phyloP scores from a whole-genome alignment of 2,797 vertebrate genomes.

The Molossus alvarezi region DNA sequence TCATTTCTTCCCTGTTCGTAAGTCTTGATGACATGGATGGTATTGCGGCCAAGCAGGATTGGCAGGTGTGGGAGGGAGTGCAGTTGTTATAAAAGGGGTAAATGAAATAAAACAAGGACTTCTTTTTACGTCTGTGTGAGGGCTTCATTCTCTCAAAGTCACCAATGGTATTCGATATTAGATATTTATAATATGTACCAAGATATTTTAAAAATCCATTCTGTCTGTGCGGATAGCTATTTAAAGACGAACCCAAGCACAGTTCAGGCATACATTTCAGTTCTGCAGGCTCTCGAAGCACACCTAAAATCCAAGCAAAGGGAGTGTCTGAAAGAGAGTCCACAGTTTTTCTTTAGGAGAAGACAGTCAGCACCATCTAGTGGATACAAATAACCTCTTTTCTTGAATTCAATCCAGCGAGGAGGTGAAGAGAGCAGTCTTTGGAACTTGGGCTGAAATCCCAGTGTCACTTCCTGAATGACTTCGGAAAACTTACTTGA shows the following conservation, averaged over 20 bases:
- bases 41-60: not conserved
- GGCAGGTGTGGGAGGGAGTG: not conserved
- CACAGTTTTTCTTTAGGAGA: conserved; percentile 11
- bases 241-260: conserved; percentile 55
- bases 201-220: not conserved
- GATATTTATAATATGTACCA: not conserved
- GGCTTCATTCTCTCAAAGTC: conserved; percentile 45
- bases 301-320: conserved; percentile 50
- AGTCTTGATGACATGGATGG: not conserved
- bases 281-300: conserved; percentile 43
- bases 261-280: conserved; percentile 60
- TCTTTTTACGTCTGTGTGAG: not conserved
- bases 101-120: conserved; percentile 22
- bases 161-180: not conserved
- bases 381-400: conserved; percentile 59
- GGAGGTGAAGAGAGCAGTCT: not conserved
- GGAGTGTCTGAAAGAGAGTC: not conserved
- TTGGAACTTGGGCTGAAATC: not conserved
- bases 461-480: not conserved
- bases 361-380: conserved; percentile 82
- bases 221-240: conserved; percentile 5
- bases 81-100: not conserved
- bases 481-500: not conserved
- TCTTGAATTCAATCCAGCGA: not conserved
- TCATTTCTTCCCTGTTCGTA: not conserved